Conservation (phyloP, 2,888 invertebrate species). For the Cerceris ruficornis region DNA sequence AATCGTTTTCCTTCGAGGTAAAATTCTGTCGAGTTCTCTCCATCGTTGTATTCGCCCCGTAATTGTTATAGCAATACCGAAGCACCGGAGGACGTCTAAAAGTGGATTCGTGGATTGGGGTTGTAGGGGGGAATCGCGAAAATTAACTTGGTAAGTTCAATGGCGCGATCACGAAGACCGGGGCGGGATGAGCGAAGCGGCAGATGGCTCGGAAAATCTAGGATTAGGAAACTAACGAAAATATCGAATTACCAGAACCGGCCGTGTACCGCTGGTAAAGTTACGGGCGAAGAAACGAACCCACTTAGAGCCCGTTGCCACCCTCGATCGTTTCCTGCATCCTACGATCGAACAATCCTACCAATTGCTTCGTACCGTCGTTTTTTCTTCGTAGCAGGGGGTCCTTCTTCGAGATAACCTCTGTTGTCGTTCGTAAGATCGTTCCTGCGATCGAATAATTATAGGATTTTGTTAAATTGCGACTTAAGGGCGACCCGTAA, state of each 20-base stretch:
- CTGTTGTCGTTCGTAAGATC: conserved; percentile 34
- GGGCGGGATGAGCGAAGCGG: conserved; percentile 47
- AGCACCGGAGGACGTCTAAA: conserved; percentile 2
- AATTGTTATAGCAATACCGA: conserved; percentile 38
- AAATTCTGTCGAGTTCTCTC: not conserved
- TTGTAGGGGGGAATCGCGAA: conserved; percentile 28
- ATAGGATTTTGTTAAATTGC: not conserved
- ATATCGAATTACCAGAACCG: conserved; percentile 71
- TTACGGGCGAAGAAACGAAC: conserved; percentile 58
- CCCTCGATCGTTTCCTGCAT: not conserved
- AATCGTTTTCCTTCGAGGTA: not conserved
- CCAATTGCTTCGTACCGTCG: conserved; percentile 53
- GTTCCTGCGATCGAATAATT: conserved; percentile 22
- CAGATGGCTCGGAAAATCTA: conserved; percentile 77
- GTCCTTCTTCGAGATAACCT: conserved; percentile 33
- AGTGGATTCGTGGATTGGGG: conserved; percentile 11
- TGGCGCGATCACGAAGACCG: conserved; percentile 26
- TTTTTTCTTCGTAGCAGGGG: conserved; percentile 31
- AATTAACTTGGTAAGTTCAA: conserved; percentile 53
- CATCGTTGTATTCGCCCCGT: conserved; percentile 11
- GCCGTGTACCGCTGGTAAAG: conserved; percentile 25
- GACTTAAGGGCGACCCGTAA: too few species aligned
- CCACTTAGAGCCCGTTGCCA: conserved; percentile 49
- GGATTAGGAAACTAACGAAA: conserved; percentile 77
- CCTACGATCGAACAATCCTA: conserved; percentile 51